Percentiles rank a stretch among this genome's conserved stretches.
phyloP scores from a whole-genome alignment of 2,113 vertebrate species.

The Microcebus ravelobensis region DNA sequence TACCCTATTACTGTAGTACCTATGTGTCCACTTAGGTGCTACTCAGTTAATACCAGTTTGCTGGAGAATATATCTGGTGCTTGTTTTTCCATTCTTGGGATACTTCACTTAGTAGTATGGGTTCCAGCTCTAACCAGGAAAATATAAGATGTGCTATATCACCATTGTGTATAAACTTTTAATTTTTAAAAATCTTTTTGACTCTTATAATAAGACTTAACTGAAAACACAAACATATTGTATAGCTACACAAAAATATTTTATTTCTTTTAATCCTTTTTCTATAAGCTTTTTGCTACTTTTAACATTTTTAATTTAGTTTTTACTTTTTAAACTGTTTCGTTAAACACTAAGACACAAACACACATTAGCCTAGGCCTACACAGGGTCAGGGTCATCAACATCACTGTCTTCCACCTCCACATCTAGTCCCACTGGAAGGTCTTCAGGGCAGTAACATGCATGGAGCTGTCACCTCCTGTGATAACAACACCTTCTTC shows the following conservation, averaged over 20 bases:
- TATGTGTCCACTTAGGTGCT: too few relatives aligned
- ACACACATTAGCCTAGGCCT: neutral
- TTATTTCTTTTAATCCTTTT: neutral
- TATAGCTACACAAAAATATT: neutral
- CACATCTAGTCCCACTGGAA: neutral
- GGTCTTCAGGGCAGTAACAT: neutral
- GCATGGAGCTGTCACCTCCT: neutral
- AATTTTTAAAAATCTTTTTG: neutral
- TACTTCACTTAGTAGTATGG: too few relatives aligned
- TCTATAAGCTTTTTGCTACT: neutral
- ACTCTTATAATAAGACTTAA: neutral
- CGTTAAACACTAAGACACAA: neutral
- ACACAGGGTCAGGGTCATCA: neutral
- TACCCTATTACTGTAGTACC: too few relatives aligned
- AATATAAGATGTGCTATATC: too few relatives aligned
- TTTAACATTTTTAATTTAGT: neutral
- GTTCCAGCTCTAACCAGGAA: too few relatives aligned
- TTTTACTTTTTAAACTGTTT: neutral
- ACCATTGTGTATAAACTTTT: neutral
- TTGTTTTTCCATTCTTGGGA: too few relatives aligned
- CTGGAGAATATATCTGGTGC: too few relatives aligned
- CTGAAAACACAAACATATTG: neutral
- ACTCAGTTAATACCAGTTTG: too few relatives aligned
- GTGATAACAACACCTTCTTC: neutral
- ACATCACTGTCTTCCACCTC: neutral